Base-by-base conservation (phyloP, 1,140 invertebrate species). In the Copidosoma floridanum region DNA sequence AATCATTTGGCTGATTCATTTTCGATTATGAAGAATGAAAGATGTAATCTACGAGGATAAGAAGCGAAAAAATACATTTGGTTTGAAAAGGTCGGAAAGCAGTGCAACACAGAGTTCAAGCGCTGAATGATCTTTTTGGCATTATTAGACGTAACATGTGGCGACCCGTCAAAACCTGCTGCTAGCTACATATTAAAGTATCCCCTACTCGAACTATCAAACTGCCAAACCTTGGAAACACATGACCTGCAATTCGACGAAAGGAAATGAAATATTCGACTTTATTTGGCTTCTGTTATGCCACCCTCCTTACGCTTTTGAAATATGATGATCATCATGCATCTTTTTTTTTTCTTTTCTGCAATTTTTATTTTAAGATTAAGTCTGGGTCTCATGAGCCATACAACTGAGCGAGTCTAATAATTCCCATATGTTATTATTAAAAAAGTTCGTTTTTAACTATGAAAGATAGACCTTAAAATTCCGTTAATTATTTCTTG, bases 71-170 rank as follows among this genome's bases (percentile, higher is more conserved):
- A 8, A 35, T 53, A 53, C 37, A 46, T 60, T 43, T 35, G 27
- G 12, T 43, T 14, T 23, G 12, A 41, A 40, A 47, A 18, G 26
- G 21, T 47, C 16, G 46, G 18, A 20, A 3, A n/a, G n/a, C n/a
- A 55, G 32, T 47, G 46, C 18, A 44, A 62, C 52, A 63, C 63
- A 67, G 67, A 71, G 68, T 67, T 69, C 47, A 44, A 57, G 58
- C 65, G 63, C 52, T 62, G 47, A 38, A 63, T 70, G 67, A 73
- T 71, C 68, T 71, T n/a, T n/a, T 68, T 69, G 65, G 67, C 63
- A 66, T 71, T 71, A 71, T 71, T 71, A 71, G 69, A 67, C 57
- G 68, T 66, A 70, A 69, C 70, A 73, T 67, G 65, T 73, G 71
- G 69, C 68, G 67, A 68, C 68, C 64, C 60, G 61, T 65, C 35